Evolutionary conservation across 2,888 invertebrate genomes (phyloP).

Genomic region (Ptilodon capucinus): DNA sequence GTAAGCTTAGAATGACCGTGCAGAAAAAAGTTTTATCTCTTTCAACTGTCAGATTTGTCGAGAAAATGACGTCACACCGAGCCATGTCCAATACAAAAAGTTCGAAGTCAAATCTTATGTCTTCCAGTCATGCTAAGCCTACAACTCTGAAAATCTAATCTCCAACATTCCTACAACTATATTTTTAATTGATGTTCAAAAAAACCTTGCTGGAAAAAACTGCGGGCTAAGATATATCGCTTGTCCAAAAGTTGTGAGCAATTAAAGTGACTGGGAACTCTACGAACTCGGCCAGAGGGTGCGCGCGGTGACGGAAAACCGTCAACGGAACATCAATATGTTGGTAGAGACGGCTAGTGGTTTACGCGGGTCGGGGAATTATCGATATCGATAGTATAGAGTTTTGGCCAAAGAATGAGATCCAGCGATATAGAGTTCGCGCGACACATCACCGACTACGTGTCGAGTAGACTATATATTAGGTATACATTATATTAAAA

Average conservation of each 20-base stretch:
- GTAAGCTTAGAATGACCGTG: too few relatives aligned
- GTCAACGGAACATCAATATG: constrained; percentile 18
- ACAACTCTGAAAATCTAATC: background rate
- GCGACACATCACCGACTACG: too few relatives aligned
- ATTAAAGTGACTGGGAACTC: constrained; percentile 12
- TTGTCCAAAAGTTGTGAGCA: constrained; percentile 6
- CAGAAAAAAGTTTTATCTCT: too few relatives aligned
- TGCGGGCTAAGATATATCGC: background rate
- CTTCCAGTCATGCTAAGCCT: too few relatives aligned
- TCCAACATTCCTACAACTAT: background rate
- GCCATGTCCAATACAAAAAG: too few relatives aligned
- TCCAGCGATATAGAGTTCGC: too few relatives aligned
- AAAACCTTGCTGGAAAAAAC: background rate
- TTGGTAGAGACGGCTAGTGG: background rate
- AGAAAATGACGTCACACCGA: too few relatives aligned
- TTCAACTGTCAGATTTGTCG: too few relatives aligned
- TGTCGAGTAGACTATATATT: too few relatives aligned
- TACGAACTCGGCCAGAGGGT: constrained; percentile 1
- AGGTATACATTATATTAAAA: too few relatives aligned
- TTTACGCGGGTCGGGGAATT: background rate
- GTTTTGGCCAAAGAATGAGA: too few relatives aligned
- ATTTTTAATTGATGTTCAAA: background rate
- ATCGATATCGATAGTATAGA: background rate
- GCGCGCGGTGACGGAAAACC: constrained; percentile 5
- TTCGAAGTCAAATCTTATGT: too few relatives aligned